These are phyloP conservation scores for Himantopus leucocephalus DNA, from an alignment of 2,113 vertebrate genomes.

Conservation along the genomic window DNA sequence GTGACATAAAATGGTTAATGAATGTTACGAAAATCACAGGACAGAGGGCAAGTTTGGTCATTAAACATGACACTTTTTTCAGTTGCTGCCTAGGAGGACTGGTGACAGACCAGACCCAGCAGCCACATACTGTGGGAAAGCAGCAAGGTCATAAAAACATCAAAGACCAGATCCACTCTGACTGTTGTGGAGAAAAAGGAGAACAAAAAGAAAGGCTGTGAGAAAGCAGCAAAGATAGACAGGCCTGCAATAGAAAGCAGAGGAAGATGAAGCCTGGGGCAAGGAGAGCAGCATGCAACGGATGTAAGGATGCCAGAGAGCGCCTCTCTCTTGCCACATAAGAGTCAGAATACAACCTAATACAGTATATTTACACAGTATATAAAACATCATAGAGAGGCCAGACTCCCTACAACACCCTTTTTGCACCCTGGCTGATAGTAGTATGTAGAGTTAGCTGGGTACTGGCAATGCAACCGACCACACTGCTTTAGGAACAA, in stretches of 20 bases:
- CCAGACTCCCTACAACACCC: not conserved
- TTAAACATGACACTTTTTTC: not conserved
- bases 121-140: not conserved
- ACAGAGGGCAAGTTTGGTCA: not conserved
- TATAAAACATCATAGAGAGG: not conserved
- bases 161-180: not conserved
- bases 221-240: not conserved
- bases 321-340: not conserved
- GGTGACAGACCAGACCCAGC: not conserved
- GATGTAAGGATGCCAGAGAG: not conserved
- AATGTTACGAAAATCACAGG: not conserved
- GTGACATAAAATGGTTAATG: not conserved
- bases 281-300: not conserved
- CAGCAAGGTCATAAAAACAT: not conserved
- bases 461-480: not conserved
- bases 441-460: not conserved
- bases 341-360: not conserved
- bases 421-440: not conserved
- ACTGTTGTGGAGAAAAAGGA: not conserved
- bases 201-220: not conserved
- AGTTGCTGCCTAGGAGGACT: not conserved
- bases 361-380: not conserved
- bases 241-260: not conserved
- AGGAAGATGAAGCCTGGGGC: not conserved
- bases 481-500: not conserved